Base-by-base conservation (phyloP, 2,888 invertebrate species). In the Ectemnius lituratus region DNA sequence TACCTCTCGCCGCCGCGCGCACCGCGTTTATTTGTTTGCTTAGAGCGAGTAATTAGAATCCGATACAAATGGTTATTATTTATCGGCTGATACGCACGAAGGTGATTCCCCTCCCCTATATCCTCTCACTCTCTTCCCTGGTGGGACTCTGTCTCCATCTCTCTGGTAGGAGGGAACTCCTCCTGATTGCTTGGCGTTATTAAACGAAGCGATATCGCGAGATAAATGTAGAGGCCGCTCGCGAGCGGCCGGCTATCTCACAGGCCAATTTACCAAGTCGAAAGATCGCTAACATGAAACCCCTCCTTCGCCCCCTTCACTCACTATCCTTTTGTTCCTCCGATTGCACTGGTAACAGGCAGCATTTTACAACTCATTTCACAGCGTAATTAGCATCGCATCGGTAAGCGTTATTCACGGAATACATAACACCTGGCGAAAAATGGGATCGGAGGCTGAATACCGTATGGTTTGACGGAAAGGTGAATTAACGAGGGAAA, bases 11-110 rank as follows among this genome's bases (percentile, higher is more conserved):
- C 73, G 62, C 11, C 45, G 67, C 63, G 28, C 68, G 67, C 67
- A 61, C 69, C 6, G 79, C 85, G 86, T 88, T 88, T 87, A 87
- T 90, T 88, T 90, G 90, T 90, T 90, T 90, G 90, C 85, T 89
- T 87, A 90, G 89, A 88, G 85, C 84, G 84, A 88, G 90, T 90
- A 90, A 90, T 90, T 90, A 90, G 90, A 89, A 90, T 89, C 88
- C 87, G 87, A 90, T 90, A 90, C 88, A 88, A 90, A 89, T 88
- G 88, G 87, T 85, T 87, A 89, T 89, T 89, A 89, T 89, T 89
- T 88, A 88, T 89, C 81, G 86, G 70, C 37, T 37, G 37, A 37
- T 37, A 67, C 62, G 64, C 60, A 61, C 27, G 73, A 18, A 64
- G 62, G 59, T 59, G 71, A 60, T 56, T 37, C 65, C 57, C 57